These are phyloP conservation scores for Orthosia gracilis DNA, from an alignment of 2,888 invertebrate genomes.

Conservation along the genomic window DNA sequence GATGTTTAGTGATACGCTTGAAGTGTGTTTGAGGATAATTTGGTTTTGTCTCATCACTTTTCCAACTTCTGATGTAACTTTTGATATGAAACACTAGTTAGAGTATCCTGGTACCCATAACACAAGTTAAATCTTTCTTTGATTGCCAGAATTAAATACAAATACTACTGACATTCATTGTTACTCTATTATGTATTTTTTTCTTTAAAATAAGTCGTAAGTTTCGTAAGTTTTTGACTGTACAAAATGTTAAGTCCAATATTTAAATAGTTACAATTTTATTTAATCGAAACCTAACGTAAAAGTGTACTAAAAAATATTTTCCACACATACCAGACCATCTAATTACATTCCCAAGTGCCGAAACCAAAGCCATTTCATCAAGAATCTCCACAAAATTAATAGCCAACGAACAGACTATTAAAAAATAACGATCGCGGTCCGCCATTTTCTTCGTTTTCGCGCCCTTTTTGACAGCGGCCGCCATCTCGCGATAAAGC, in stretches of 20 bases:
- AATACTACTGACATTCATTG: too few species aligned
- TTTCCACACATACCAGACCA: conserved; percentile 14
- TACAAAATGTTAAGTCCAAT: too few species aligned
- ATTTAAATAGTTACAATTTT: too few species aligned
- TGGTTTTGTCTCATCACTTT: too few species aligned
- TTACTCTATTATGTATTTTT: too few species aligned
- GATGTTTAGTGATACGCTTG: conserved; percentile 33
- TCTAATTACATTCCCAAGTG: conserved; percentile 27
- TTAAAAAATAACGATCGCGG: conserved; percentile 76
- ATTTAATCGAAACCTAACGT: conserved; percentile 1
- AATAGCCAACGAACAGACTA: conserved; percentile 74
- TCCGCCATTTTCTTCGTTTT: conserved; percentile 73
- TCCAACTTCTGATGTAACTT: too few species aligned
- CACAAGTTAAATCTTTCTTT: too few species aligned
- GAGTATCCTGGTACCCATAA: too few species aligned
- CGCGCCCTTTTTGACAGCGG: conserved; percentile 80
- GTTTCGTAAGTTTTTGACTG: too few species aligned
- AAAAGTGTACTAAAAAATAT: neutral
- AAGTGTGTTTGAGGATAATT: neutral
- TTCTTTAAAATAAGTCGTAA: too few species aligned
- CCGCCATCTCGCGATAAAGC: conserved; percentile 80
- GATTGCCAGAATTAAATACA: too few species aligned
- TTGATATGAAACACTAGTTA: too few species aligned
- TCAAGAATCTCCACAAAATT: conserved; percentile 67
- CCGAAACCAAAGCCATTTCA: conserved; percentile 48